Evolutionary conservation across 2,888 invertebrate species (phyloP).

Genomic region (Tetranychus piercei): DNA sequence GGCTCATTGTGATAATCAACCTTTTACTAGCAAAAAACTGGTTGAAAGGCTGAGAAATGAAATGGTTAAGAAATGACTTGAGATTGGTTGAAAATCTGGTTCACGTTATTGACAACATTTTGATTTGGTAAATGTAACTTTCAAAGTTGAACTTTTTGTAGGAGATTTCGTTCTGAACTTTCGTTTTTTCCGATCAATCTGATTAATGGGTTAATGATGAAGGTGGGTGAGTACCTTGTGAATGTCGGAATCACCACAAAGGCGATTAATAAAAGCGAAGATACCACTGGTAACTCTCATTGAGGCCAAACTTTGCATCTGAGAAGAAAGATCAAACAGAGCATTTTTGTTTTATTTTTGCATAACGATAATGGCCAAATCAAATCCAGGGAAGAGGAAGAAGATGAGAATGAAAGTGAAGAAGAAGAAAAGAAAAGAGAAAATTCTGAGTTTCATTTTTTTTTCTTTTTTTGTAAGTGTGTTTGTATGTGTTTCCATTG

Average conservation of each 20-base stretch:
- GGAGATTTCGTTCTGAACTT: background rate
- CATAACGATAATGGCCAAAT: background rate
- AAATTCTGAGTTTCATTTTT: background rate
- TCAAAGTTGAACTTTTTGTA: too few species aligned
- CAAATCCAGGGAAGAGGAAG: background rate
- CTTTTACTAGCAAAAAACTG: too few species aligned
- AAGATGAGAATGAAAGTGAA: background rate
- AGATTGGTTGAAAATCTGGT: background rate
- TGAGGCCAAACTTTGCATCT: conserved; percentile 28
- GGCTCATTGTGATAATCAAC: too few species aligned
- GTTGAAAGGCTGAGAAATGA: too few species aligned
- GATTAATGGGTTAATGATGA: background rate
- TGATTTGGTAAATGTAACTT: background rate
- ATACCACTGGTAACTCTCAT: conserved; percentile 26
- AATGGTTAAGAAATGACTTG: too few species aligned
- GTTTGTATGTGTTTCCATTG: background rate
- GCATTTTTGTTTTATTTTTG: background rate
- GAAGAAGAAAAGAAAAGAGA: conserved; percentile 7
- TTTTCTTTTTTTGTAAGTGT: background rate
- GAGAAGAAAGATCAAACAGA: conserved; percentile 15
- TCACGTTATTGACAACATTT: background rate
- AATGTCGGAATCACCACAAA: conserved; percentile 23
- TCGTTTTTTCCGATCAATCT: background rate
- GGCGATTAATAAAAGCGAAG: conserved; percentile 24
- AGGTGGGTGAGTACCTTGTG: conserved; percentile 12